Evolutionary conservation across 2,888 invertebrate species (phyloP).

Genomic region (Pterostichus madidus): DNA sequence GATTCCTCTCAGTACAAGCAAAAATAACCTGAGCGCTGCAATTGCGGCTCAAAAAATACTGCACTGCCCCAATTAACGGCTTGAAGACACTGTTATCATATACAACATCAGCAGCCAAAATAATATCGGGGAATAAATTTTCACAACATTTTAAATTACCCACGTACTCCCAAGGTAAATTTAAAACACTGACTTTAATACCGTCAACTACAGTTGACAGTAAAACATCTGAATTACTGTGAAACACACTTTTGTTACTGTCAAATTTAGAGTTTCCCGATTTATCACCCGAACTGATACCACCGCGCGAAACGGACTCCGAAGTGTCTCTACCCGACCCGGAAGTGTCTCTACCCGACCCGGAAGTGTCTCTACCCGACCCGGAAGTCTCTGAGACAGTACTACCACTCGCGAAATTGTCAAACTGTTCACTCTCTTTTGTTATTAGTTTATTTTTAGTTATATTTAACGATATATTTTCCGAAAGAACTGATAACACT

Average conservation of each 20-base stretch:
- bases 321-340: slow-evolving; percentile 6
- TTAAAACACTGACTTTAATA: slow-evolving; percentile 70
- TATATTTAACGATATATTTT: slow-evolving; percentile 84
- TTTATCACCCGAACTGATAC: slow-evolving; percentile 3
- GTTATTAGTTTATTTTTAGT: background rate
- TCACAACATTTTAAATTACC: slow-evolving; percentile 71
- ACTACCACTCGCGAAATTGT: background rate
- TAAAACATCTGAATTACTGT: no score
- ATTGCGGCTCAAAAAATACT: slow-evolving; percentile 73
- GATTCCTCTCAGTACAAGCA: slow-evolving; percentile 83
- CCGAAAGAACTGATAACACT: slow-evolving; percentile 82
- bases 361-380: slow-evolving; percentile 17
- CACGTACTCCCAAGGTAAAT: slow-evolving; percentile 79
- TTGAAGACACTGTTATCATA: slow-evolving; percentile 81
- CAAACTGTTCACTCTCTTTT: slow-evolving; percentile 2
- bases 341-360: slow-evolving; percentile 11
- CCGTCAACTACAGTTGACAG: background rate
- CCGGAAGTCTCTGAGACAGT: slow-evolving; percentile 42
- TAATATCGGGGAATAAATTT: slow-evolving; percentile 74
- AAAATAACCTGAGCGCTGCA: slow-evolving; percentile 77
- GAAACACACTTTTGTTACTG: no score
- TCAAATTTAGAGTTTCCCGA: no score
- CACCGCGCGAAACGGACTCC: background rate
- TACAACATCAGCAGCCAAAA: slow-evolving; percentile 82
- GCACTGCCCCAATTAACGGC: slow-evolving; percentile 77